Percentiles rank a stretch among this genome's conserved stretches.
Evolutionary conservation across 2,888 invertebrate genomes (phyloP).

Genomic region (Synanthedon vespiformis): DNA sequence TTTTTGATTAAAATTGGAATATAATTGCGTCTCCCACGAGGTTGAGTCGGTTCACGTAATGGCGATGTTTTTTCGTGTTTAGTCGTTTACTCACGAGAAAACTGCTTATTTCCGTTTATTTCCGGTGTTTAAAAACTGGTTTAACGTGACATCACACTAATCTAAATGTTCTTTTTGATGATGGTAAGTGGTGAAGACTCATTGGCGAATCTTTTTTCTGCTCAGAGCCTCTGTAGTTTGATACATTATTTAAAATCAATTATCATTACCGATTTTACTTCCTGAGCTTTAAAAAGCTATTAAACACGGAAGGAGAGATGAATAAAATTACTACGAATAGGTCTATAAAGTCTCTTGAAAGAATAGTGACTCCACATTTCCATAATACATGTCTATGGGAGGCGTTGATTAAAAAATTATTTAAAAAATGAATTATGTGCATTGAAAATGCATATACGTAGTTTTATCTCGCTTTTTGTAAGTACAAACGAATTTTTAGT

Average conservation of each 20-base stretch:
- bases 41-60: slow-evolving; percentile 42
- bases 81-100: slow-evolving; percentile 43
- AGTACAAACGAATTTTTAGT: neutral
- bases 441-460: neutral
- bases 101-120: slow-evolving; percentile 45
- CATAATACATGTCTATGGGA: neutral
- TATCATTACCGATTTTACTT: too few species aligned
- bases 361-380: neutral
- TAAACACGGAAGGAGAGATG: too few species aligned
- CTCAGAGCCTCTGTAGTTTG: too few species aligned
- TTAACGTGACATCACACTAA: neutral
- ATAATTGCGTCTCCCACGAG: slow-evolving; percentile 70
- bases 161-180: neutral
- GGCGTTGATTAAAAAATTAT: neutral
- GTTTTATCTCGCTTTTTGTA: neutral
- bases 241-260: too few species aligned
- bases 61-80: slow-evolving; percentile 36
- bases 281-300: too few species aligned
- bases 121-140: slow-evolving; percentile 2
- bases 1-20: slow-evolving; percentile 71
- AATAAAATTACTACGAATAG: too few species aligned
- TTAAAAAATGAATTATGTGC: neutral
- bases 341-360: neutral
- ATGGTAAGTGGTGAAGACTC: too few species aligned
- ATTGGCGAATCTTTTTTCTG: too few species aligned